Evolutionary conservation across 2,888 invertebrate species (phyloP).

Genomic region (Melinaea menophilus): DNA sequence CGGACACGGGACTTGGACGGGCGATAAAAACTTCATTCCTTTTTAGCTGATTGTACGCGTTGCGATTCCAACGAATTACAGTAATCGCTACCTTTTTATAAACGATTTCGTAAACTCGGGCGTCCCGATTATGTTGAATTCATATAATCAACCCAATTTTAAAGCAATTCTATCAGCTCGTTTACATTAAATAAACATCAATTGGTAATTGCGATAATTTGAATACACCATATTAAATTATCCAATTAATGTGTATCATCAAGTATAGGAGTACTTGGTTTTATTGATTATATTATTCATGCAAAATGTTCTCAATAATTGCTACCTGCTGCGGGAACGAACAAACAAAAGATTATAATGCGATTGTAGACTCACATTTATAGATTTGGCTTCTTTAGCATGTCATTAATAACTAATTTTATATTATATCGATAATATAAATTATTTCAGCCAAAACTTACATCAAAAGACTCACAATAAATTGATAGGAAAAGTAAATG

Average conservation of each 20-base stretch:
- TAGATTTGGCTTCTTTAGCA: no score
- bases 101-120: conserved; percentile 37
- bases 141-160: conserved; percentile 30
- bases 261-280: background rate
- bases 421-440: no score
- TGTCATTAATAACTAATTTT: no score
- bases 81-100: conserved; percentile 48
- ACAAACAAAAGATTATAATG: no score
- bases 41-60: conserved; percentile 58
- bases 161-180: conserved; percentile 25
- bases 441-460: no score
- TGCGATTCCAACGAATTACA: conserved; percentile 49
- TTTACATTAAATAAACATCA: conserved; percentile 28
- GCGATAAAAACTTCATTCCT: conserved; percentile 65
- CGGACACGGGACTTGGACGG: conserved; percentile 55
- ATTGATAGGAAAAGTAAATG: no score
- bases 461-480: no score
- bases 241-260: conserved; percentile 1
- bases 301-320: no score
- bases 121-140: conserved; percentile 29
- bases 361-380: no score
- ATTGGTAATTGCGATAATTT: conserved; percentile 24
- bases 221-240: conserved; percentile 5
- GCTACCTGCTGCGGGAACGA: no score
- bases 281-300: background rate